A percentile compares a stretch with the other conserved stretches of the same genome.
Conservation (phyloP, 30 jellyfish, hydroid and myxozoan genomes). For the Turritopsis dohrnii region DNA sequence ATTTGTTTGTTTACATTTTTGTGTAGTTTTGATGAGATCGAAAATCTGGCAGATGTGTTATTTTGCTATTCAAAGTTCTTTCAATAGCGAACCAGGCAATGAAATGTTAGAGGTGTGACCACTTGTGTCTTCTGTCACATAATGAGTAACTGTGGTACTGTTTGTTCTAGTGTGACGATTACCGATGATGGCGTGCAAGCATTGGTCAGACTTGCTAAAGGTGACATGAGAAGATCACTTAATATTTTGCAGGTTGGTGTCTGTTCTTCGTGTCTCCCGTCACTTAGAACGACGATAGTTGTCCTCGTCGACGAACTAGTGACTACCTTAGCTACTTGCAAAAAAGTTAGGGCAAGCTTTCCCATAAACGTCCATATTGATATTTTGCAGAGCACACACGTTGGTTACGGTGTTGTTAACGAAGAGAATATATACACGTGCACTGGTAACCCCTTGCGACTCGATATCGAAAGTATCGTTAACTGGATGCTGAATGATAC, state of each 20-base stretch:
- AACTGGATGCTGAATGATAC: conserved; percentile 87
- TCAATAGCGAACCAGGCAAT: too few relatives aligned
- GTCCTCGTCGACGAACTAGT: not conserved
- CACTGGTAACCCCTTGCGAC: conserved; percentile 92
- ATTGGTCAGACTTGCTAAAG: conserved; percentile 70
- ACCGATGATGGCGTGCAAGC: conserved; percentile 84
- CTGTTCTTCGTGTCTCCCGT: not conserved
- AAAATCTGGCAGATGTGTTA: too few relatives aligned
- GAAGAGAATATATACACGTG: conserved; percentile 84
- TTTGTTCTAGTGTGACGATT: conserved; percentile 52
- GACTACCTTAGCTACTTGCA: too few relatives aligned
- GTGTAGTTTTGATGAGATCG: too few relatives aligned
- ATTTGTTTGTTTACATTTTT: too few relatives aligned
- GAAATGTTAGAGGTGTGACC: too few relatives aligned
- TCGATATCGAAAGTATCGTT: conserved; percentile 65
- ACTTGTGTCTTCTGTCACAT: too few relatives aligned
- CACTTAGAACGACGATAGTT: not conserved
- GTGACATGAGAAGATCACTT: conserved; percentile 96
- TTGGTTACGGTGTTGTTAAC: conserved; percentile 66
- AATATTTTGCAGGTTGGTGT: conserved; percentile 81
- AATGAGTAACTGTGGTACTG: too few relatives aligned
- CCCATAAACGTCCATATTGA: not conserved
- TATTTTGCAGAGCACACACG: conserved; percentile 63
- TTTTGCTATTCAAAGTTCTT: too few relatives aligned
- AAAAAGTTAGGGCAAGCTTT: too few relatives aligned